Base-by-base conservation (phyloP, 2,888 invertebrate genomes). In the Drosophila phalerata region DNA sequence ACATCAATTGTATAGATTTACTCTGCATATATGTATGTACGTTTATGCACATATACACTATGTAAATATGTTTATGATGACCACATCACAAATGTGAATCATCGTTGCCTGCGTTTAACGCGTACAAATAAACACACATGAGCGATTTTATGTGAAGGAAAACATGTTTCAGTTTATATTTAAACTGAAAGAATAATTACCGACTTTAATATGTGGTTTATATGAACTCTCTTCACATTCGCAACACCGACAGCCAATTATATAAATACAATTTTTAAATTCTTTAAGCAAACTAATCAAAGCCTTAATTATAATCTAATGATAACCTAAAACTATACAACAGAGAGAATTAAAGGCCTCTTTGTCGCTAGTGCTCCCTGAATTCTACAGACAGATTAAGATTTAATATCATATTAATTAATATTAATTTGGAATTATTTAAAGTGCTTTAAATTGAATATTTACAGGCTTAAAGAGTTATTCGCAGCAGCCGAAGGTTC, bases 81-180 rank as follows among this genome's bases (percentile, higher is more conserved):
- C 71, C 63, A 52, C 68, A 76, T 64, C 68, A 62, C 63, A 62
- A 55, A 73, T 63, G 67, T 61, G 80, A 80, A 73, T 73, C 73
- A 75, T 64, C 69, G 61, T 52, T 57, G 38, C 53, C 51, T 32
- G 28, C 57, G 49, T 25, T 65, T 32, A 48, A 37, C 42, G 45
- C 42, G 40, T 42, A 22, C 22, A 65, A 69, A 68, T 66, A 70
- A 48, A 48, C 58, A 75, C 51, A 68, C 61, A 57, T 76, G 62
- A 64, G 58, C 28, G 65, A 68, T 67, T 79, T 52, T 62, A 25
- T 28, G 67, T 76, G 69, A 48, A 2, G 9, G 30, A 15, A 19
- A 15, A 45, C 10, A 28, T 19, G 4, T 13, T 22, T 17, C 25
- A 37, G 17, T 28, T 43, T 30, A 13, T 22, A 17, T 13, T 22